Conservation (phyloP, 2,113 vertebrate genomes). For the Gymnocephalus cernua region DNA sequence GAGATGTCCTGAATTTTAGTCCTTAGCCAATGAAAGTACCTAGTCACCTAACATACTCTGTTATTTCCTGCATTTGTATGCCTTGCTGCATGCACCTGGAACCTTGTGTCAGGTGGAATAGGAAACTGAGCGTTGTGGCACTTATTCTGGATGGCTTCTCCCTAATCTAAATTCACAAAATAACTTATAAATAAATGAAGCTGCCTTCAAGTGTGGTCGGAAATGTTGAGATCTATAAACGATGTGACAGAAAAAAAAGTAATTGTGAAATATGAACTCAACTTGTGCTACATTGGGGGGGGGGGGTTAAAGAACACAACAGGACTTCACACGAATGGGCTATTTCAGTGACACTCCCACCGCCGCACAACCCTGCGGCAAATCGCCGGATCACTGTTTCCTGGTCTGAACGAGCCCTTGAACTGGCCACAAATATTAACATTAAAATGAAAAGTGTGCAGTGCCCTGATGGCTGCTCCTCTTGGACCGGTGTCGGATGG, state of each 20-base stretch:
- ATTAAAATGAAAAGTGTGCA: not conserved
- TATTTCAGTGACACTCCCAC: too few relatives aligned
- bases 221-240: too few relatives aligned
- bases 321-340: too few relatives aligned
- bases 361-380: too few relatives aligned
- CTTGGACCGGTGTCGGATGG: conserved; percentile 20
- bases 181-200: not conserved
- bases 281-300: too few relatives aligned
- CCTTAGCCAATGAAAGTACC: not conserved
- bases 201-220: too few relatives aligned
- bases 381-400: too few relatives aligned
- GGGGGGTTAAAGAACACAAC: too few relatives aligned
- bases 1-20: not conserved
- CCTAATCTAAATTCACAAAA: not conserved
- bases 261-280: too few relatives aligned
- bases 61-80: not conserved
- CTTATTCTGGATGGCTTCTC: not conserved
- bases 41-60: not conserved
- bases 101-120: not conserved
- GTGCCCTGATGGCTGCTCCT: not conserved
- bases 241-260: too few relatives aligned
- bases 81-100: not conserved
- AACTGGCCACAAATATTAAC: too few relatives aligned
- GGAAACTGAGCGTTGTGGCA: not conserved
- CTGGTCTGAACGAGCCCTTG: too few relatives aligned